phyloP scores from a whole-genome alignment of 2,797 vertebrate species.

The Iguana delicatissima region DNA sequence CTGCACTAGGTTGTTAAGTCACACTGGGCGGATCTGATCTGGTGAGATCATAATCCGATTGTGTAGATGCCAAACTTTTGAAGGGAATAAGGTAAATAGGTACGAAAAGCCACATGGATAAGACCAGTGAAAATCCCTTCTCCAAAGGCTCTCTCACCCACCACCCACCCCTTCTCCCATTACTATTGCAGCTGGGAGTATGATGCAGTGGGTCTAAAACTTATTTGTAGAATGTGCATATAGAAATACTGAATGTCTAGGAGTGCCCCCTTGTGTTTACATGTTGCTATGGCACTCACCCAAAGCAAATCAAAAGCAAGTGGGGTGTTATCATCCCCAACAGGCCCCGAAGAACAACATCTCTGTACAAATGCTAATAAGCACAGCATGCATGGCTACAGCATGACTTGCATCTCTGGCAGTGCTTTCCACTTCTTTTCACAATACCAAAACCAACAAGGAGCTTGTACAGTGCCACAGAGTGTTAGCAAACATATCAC shows the following conservation, averaged over 20 bases:
- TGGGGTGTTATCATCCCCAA: neutral
- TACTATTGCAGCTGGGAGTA: neutral
- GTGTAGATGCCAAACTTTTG: neutral
- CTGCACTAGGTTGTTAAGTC: neutral
- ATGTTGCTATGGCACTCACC: neutral
- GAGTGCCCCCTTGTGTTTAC: neutral
- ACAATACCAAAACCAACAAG: neutral
- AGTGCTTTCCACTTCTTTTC: neutral
- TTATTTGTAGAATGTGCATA: neutral
- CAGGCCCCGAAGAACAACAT: neutral
- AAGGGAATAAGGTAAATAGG: neutral
- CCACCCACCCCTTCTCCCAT: neutral
- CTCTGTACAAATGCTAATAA: neutral
- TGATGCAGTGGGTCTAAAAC: neutral
- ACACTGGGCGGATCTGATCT: neutral
- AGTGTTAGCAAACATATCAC: neutral
- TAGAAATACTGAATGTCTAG: neutral
- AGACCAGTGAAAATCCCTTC: neutral
- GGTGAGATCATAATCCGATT: neutral
- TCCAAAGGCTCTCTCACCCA: neutral
- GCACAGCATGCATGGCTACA: neutral
- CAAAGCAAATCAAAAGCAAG: neutral
- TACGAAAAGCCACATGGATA: neutral
- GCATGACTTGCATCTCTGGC: neutral
- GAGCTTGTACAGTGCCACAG: neutral